Evolutionary conservation across 2,113 vertebrate species (phyloP).

Genomic region (Laticauda colubrina): DNA sequence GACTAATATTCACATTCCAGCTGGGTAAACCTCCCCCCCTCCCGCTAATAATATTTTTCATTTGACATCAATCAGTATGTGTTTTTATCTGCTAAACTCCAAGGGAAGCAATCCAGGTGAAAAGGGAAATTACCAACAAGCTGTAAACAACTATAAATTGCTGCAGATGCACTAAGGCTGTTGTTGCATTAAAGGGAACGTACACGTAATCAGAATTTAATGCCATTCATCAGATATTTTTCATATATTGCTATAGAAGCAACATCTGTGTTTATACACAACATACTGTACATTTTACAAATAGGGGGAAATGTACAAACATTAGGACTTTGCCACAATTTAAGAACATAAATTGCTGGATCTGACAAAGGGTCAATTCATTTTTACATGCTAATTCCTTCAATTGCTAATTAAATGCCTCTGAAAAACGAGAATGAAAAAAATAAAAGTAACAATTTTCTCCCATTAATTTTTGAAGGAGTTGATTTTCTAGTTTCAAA

Average conservation of each 20-base stretch:
- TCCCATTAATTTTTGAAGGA: neutral
- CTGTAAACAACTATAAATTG: constrained; percentile 34
- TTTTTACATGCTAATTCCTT: neutral
- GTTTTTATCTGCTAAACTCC: constrained; percentile 10
- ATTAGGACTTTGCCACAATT: constrained; percentile 8
- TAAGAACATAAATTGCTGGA: neutral
- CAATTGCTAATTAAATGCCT: neutral
- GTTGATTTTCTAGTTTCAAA: neutral
- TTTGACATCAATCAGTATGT: constrained; percentile 23
- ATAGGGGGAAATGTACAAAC: neutral
- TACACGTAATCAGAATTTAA: constrained; percentile 25
- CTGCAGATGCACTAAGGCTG: constrained; percentile 16
- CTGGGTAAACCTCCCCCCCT: neutral
- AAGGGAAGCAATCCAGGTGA: constrained; percentile 14
- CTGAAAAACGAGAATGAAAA: neutral
- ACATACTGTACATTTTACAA: constrained; percentile 14
- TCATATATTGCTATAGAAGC: constrained; percentile 35
- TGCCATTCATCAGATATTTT: constrained; percentile 27
- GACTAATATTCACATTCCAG: constrained; percentile 21
- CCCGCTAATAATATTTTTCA: constrained; percentile 2
- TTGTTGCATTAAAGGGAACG: constrained; percentile 23
- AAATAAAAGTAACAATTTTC: neutral
- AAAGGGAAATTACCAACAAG: constrained; percentile 21
- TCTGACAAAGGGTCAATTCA: neutral
- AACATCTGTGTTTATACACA: constrained; percentile 36